Evolutionary conservation across 2,797 vertebrate species (phyloP), one percentile per base, ranked within the genome.

Genomic region (Acrocephalus scirpaceus): DNA sequence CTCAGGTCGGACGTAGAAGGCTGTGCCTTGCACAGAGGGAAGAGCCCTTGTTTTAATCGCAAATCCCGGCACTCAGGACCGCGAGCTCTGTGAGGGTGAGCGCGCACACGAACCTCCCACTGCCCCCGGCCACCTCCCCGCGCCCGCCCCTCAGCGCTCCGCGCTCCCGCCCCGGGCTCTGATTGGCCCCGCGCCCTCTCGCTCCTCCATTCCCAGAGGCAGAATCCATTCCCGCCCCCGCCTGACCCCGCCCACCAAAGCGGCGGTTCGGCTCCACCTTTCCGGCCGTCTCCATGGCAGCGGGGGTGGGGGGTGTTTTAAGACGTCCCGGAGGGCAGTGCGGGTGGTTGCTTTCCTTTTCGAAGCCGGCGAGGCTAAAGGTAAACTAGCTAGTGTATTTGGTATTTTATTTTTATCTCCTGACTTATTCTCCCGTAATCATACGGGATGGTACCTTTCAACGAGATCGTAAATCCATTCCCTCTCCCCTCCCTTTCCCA

Each of bases 51-150:
- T 9, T 38, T 12, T 11, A 36, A 26, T 26, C 11, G 9, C 56
- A 47, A 26, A 56, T 0, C 5, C 7, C 16, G 0, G 2, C 5
- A 4, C n/a, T 1, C 3, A 0, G 2, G 2, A 1, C 1, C 13
- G 2, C 12, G 2, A 7, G 9, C 20, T 3, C 51, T 0, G 8
- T 9, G 51, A 57, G 13, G 14, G 5, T 0, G 10, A 27, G 18
- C 17, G 5, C 5, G 11, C 5, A 6, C 36, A 32, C 44, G 5
- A 36, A 4, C 5, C 13, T 3, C 17, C 8, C 25, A 2, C 23
- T 8, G 4, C 4, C 5, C 21, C 3, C 11, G 1, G 4, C 7
- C 23, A 14, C 16, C 51, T 30, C 51, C 16, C 27, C 50, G 16
- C 16, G 17, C 25, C 50, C 15, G 10, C 25, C 42, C 16, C 45